These are phyloP conservation scores for Folsomia candida DNA, from an alignment of 2,888 invertebrate species.

Conservation along the genomic window DNA sequence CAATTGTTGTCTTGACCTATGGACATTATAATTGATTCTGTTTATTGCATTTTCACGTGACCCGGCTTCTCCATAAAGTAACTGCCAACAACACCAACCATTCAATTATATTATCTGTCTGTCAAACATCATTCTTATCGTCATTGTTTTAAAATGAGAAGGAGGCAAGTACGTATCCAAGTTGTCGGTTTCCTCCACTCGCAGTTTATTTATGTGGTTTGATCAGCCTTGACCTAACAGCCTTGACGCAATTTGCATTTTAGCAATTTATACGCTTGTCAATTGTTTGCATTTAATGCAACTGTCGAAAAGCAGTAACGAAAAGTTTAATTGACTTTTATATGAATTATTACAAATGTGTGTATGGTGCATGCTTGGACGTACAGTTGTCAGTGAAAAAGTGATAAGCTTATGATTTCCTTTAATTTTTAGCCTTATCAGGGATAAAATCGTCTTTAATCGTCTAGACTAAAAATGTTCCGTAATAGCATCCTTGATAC, in stretches of 20 bases:
- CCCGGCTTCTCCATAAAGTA: too few species aligned
- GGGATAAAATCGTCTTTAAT: background rate
- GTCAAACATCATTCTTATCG: too few species aligned
- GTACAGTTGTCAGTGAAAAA: background rate
- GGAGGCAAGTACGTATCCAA: too few species aligned
- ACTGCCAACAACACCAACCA: too few species aligned
- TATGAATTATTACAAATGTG: background rate
- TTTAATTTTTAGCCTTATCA: background rate
- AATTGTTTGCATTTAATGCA: background rate
- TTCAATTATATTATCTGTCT: too few species aligned
- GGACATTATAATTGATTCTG: too few species aligned
- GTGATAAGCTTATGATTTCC: background rate
- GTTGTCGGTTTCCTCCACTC: too few species aligned
- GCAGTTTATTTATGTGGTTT: too few species aligned
- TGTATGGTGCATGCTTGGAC: too few species aligned
- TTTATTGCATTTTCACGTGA: too few species aligned
- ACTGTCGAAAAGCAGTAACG: background rate
- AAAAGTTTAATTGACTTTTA: background rate
- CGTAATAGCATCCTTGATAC: too few species aligned
- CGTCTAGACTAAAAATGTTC: background rate
- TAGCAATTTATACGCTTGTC: background rate
- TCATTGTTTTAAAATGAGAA: background rate
- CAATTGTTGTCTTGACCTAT: too few species aligned
- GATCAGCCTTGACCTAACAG: background rate
- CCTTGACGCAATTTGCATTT: background rate